These are phyloP conservation scores for Phalera bucephala DNA, from an alignment of 2,888 invertebrate genomes.

Conservation along the genomic window DNA sequence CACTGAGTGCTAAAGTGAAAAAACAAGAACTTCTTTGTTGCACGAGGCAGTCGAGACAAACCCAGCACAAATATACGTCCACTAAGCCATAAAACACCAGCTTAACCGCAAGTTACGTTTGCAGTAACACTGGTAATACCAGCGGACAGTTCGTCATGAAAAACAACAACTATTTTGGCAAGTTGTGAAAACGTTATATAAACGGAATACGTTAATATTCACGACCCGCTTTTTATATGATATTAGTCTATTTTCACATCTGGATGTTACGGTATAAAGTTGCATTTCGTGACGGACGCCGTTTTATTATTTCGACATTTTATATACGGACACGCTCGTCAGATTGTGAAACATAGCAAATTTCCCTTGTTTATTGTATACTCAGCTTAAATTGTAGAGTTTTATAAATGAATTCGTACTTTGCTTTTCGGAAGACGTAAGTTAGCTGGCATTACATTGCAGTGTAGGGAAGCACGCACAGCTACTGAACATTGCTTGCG, in stretches of 20 bases:
- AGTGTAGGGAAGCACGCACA: too few relatives aligned
- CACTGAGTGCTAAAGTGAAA: too few relatives aligned
- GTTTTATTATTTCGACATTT: not conserved
- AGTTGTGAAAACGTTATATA: slow-evolving; percentile 5
- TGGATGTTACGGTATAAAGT: not conserved
- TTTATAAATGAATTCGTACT: too few relatives aligned
- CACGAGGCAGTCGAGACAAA: too few relatives aligned
- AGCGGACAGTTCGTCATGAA: slow-evolving; percentile 6
- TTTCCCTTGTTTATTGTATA: too few relatives aligned
- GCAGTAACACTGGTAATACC: slow-evolving; percentile 11
- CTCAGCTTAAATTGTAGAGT: too few relatives aligned
- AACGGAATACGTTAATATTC: not conserved
- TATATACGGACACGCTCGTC: not conserved
- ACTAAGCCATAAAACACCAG: too few relatives aligned
- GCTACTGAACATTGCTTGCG: too few relatives aligned
- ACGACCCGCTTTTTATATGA: not conserved
- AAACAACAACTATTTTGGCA: slow-evolving; percentile 8
- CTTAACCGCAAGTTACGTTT: slow-evolving; percentile 11
- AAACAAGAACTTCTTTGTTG: too few relatives aligned
- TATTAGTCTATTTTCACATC: not conserved
- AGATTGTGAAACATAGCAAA: not conserved
- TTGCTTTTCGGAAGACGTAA: too few relatives aligned
- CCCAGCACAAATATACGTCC: too few relatives aligned
- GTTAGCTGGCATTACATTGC: too few relatives aligned
- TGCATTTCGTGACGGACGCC: not conserved